Evolutionary conservation across 2,888 invertebrate species (phyloP), one percentile per base, ranked within the genome.

Genomic region (Esperia sulphurella): DNA sequence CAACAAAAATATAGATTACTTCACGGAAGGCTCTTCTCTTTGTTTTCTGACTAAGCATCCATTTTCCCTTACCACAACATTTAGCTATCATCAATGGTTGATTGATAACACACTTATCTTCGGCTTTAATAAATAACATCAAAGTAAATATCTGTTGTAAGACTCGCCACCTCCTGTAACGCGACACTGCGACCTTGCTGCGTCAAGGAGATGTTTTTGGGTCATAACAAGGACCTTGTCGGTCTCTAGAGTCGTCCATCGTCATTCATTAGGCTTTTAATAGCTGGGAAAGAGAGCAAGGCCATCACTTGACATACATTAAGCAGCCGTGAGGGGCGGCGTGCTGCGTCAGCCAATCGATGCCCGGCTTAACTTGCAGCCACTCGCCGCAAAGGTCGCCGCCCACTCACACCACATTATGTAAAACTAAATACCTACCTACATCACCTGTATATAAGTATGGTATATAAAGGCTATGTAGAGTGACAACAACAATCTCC

Each of bases 201-300:
- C 49, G 45, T 43, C 53, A 48, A 49, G 56, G 55, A 56, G 57
- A 58, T 53, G 53, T 53, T 73, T 74, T 74, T 59, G 70, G 73
- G 63, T 69, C 71, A 61, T 59, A 63, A 63, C 65, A 71, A 76
- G 73, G 73, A 73, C 68, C 69, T 56, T 57, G 57, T 59, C 57
- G 59, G 59, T 72, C 72, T 81, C 59, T 14, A 30, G 60, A 79
- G 70, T 61, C 63, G 69, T 77, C 72, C 75, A 81, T 79, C 75
- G 75, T 81, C 77, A 82, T 81, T 83, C 83, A 84, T 85, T 82
- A 87, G 73, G 85, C 82, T 86, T 84, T 87, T 85, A 87, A 83
- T 84, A 87, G 84, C 73, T 60, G 61, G 68, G 68, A 88, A 87
- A 76, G 82, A 79, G 88, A 83, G 82, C 88, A 87, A 89, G 88